phyloP scores from a whole-genome alignment of 1,140 invertebrate genomes.

The Mamestra configurata region DNA sequence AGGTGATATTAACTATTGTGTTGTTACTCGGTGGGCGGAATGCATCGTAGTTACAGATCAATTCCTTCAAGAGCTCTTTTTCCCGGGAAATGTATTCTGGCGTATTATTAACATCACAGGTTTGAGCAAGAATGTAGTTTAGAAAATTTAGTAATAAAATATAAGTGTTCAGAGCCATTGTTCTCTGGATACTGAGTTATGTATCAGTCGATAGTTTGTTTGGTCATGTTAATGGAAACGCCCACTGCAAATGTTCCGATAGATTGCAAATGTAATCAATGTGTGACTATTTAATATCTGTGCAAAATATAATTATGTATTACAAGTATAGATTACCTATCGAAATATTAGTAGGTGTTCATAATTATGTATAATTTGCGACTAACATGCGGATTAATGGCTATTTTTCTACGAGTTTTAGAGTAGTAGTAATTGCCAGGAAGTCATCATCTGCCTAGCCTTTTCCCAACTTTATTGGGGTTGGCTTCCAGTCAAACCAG shows the following conservation, averaged over 20 bases:
- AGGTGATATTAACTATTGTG: background rate
- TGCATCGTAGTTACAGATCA: background rate
- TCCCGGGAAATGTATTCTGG: background rate
- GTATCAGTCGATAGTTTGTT: background rate
- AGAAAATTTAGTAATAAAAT: background rate
- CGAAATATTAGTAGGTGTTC: too few relatives aligned
- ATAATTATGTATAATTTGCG: too few relatives aligned
- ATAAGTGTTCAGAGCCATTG: slow-evolving; percentile 8
- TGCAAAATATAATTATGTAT: too few relatives aligned
- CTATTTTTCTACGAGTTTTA: too few relatives aligned
- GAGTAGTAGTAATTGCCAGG: too few relatives aligned
- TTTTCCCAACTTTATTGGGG: too few relatives aligned
- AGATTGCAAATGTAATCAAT: background rate
- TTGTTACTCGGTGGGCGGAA: background rate
- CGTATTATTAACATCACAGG: background rate
- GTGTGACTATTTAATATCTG: too few relatives aligned
- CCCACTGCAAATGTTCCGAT: background rate
- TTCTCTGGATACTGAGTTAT: background rate
- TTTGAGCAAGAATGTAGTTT: background rate
- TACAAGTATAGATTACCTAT: too few relatives aligned
- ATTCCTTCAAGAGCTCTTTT: background rate
- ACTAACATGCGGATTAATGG: too few relatives aligned
- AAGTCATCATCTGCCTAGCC: too few relatives aligned
- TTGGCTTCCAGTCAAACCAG: too few relatives aligned
- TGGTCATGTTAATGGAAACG: background rate